Base-by-base conservation (phyloP, 1,140 invertebrate genomes). In the Euborellia annulipes region DNA sequence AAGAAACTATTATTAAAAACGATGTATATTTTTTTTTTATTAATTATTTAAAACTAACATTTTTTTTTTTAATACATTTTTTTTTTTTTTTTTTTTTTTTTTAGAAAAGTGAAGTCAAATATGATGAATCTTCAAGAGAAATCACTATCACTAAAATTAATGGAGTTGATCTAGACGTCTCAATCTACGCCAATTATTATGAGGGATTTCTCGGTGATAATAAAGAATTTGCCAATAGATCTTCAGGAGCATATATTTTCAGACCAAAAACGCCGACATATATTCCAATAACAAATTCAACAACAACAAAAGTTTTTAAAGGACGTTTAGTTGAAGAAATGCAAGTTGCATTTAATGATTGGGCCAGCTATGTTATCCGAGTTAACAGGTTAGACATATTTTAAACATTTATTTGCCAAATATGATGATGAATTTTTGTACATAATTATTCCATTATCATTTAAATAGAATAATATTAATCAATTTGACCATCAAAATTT, bases 201-300 rank as follows among this genome's bases (percentile, higher is more conserved):
- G 58, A 64, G 3, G 71, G 70, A 0, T 68, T 69, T 46, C 59
- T 63, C 39, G 67, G 70, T 6, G 55, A 66, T 23, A 68, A 67
- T 52, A 51, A 48, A 20, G 54, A 60, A 8, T 54, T 56, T 14
- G 55, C 62, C 3, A 55, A 58, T 14, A 53, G 69, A 46, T 59
- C 69, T 7, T 69, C 68, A 9, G 77, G 76, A 1, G 77, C 77
- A 2, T 80, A 80, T 52, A 70, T 78, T 41, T 80, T 81, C 59
- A 53, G 77, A 42, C 76, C 77, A 3, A 64, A 72, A 47, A 52
- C 52, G n/a, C 51, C 50, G 4, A 4, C 23, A 27, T 27, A 6
- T 27, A 11, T 27, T 11, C 23, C 23, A 6, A 27, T 27, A 6
- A 6, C 23, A 27, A 27, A 27, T 11, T 4, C 4, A 27, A 27